Evolutionary conservation across 2,113 vertebrate species (phyloP), one percentile per base, ranked within the genome.

Genomic region (Prunella fulvescens): DNA sequence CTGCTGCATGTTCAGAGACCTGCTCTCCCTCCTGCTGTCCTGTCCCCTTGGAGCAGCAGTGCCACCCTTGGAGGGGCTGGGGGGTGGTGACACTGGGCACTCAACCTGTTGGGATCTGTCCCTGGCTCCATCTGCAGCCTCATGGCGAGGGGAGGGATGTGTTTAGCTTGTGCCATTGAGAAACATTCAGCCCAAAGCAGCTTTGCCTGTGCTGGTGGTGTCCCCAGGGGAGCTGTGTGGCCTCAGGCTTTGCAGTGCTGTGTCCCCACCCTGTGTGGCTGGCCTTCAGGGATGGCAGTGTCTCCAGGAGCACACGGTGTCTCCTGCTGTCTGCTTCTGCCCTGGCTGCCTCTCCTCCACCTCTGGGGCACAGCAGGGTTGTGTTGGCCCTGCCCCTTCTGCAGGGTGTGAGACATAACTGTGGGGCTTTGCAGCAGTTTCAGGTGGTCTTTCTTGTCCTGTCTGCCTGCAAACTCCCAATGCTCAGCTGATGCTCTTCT

Each of bases 371-470:
- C 14, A 51, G 56, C 45, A 65, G 58, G 47, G 25, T 8, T 50
- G 17, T 48, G 5, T 17, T 71, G 61, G 28, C 19, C 19, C 29
- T 91, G 57, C 19, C 10, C 57, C 26, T 90, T 28, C n/a, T 70
- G 51, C 39, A 29, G 50, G 15, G 8, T n/a, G 10, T n/a, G 5
- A 19, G 8, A 15, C 3, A 0, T 11, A 10, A 20, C 22, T n/a
- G 8, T 56, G 73, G 61, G 35, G 13, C 29, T 66, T 53, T 0
- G 25, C 57, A 67, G 74, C 35, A 26, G 51, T 62, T 85, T 20
- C 0, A 4, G 42, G 17, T 71, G 25, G 12, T 54, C 6, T 44
- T n/a, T 61, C 39, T 70, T 89, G 57, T 67, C 24, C 33, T 19
- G 3, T 3, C 39, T 73, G 29, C 37, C 61, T 77, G 71, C 50